Evolutionary conservation across 2,113 vertebrate genomes (phyloP).

Genomic region (Siniperca chuatsi): DNA sequence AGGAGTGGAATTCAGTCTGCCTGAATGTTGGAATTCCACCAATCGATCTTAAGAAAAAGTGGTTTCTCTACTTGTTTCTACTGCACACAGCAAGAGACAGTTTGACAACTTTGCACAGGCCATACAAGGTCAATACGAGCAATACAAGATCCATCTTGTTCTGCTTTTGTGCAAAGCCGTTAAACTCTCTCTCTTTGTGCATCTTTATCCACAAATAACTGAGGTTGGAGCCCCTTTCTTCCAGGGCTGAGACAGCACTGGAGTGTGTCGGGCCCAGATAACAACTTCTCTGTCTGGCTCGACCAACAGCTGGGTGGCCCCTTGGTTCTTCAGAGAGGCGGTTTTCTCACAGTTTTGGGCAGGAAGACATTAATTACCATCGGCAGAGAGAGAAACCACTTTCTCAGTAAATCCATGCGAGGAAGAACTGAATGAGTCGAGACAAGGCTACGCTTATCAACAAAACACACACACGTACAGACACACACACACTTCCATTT

Average conservation of each 20-base stretch:
- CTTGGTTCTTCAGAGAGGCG: background rate
- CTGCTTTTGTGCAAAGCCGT: background rate
- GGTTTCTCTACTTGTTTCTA: background rate
- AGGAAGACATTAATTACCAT: constrained; percentile 58
- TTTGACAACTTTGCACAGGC: too few relatives aligned
- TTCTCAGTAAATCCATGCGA: constrained; percentile 12
- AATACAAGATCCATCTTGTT: background rate
- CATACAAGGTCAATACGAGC: too few relatives aligned
- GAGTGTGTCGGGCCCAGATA: background rate
- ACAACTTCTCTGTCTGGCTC: constrained; percentile 25
- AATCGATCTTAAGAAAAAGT: background rate
- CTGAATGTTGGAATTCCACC: background rate
- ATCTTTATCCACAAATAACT: background rate
- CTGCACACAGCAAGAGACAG: background rate
- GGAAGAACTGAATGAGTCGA: background rate
- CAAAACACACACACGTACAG: background rate
- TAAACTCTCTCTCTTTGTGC: background rate
- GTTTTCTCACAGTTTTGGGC: constrained; percentile 22
- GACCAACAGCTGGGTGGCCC: background rate
- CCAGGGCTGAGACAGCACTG: background rate
- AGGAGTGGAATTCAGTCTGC: background rate
- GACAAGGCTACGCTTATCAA: constrained; percentile 15
- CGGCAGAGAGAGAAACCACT: background rate
- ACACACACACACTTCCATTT: background rate
- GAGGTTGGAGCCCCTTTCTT: constrained; percentile 15